Conservation (phyloP, 1,140 invertebrate species). For the Latrodectus geometricus region DNA sequence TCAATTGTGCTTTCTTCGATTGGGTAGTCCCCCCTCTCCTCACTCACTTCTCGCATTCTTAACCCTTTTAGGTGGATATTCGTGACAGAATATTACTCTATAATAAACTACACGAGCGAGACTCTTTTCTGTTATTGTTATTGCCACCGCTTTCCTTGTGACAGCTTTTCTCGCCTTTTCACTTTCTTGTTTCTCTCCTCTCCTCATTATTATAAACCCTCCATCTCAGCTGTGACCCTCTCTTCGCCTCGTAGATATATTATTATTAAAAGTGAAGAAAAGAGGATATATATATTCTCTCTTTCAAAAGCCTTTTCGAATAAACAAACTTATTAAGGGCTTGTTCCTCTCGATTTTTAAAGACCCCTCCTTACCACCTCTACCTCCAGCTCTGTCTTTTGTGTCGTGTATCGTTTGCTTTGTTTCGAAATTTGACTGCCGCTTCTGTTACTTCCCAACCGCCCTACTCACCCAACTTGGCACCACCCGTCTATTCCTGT, state of each 20-base stretch:
- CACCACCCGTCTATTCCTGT: too few relatives aligned
- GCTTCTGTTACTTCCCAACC: background rate
- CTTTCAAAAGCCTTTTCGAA: background rate
- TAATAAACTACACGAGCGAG: constrained; percentile 46
- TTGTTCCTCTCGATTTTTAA: constrained; percentile 51
- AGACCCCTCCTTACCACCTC: background rate
- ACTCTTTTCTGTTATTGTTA: constrained; percentile 55
- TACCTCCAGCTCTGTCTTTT: constrained; percentile 13
- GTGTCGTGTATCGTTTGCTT: constrained; percentile 29
- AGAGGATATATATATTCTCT: background rate
- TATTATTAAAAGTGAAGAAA: constrained; percentile 40
- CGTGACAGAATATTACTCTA: constrained; percentile 51
- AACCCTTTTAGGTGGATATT: constrained; percentile 40
- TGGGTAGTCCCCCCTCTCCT: background rate
- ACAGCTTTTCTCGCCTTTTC: constrained; percentile 30
- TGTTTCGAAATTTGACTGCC: constrained; percentile 11
- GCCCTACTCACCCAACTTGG: background rate
- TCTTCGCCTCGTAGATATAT: constrained; percentile 27
- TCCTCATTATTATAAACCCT: constrained; percentile 38
- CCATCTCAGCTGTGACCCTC: constrained; percentile 31
- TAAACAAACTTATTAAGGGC: constrained; percentile 59
- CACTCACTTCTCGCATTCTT: constrained; percentile 21
- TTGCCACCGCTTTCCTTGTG: constrained; percentile 19
- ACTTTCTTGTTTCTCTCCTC: constrained; percentile 44
- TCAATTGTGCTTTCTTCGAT: constrained; percentile 43